phyloP scores from a whole-genome alignment of 2,797 vertebrate species.

The Morus bassanus region DNA sequence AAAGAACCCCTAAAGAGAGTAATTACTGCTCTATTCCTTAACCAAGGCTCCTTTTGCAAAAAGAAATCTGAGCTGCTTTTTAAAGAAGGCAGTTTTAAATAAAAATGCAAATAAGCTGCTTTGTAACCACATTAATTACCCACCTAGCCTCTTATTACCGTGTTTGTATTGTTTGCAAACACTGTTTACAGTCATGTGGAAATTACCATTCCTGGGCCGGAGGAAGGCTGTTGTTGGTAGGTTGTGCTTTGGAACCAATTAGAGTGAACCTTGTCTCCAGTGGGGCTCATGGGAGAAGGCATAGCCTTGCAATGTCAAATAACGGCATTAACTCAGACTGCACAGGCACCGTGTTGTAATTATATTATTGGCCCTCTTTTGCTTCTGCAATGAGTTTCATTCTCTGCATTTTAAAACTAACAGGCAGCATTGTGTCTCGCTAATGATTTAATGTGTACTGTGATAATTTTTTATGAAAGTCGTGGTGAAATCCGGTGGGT shows the following conservation, averaged over 20 bases:
- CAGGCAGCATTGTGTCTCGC: slow-evolving; percentile 57
- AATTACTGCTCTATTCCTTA: slow-evolving; percentile 83
- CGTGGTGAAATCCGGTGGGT: neutral
- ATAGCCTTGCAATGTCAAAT: slow-evolving; percentile 88
- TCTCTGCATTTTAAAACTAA: slow-evolving; percentile 73
- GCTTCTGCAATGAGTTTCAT: slow-evolving; percentile 73
- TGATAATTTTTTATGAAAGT: slow-evolving; percentile 48
- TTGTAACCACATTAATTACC: slow-evolving; percentile 99
- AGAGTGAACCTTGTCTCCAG: slow-evolving; percentile 82
- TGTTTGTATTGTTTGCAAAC: slow-evolving; percentile 94
- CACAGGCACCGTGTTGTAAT: slow-evolving; percentile 77
- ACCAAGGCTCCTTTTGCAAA: slow-evolving; percentile 86
- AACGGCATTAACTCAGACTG: slow-evolving; percentile 80
- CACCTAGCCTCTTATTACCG: slow-evolving; percentile 95
- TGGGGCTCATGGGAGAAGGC: slow-evolving; percentile 81
- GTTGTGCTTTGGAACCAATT: slow-evolving; percentile 98
- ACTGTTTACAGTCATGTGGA: slow-evolving; percentile 89
- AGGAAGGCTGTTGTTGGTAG: slow-evolving; percentile 82
- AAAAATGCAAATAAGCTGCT: slow-evolving; percentile 99
- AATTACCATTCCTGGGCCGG: slow-evolving; percentile 86
- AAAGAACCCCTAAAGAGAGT: slow-evolving; percentile 92
- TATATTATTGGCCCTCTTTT: slow-evolving; percentile 77
- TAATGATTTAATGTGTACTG: slow-evolving; percentile 61
- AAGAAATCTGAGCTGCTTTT: slow-evolving; percentile 86
- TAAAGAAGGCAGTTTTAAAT: slow-evolving; percentile 85